Evolutionary conservation across 2,113 vertebrate genomes (phyloP).

Genomic region (Physeter macrocephalus): DNA sequence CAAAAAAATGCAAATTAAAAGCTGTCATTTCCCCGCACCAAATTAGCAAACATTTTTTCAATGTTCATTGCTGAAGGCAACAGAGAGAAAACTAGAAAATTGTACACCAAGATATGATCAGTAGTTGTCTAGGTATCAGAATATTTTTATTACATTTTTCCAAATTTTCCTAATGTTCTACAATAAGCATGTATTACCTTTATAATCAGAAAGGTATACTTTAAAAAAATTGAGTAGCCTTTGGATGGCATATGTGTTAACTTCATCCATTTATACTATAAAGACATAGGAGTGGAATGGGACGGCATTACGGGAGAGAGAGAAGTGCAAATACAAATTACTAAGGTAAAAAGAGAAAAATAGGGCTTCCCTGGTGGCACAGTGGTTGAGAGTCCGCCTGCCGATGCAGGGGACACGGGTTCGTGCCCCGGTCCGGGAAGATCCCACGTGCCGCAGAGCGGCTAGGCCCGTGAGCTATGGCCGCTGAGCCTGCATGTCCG

Average conservation of each 20-base stretch:
- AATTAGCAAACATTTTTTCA: background rate
- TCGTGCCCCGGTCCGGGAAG: too few relatives aligned
- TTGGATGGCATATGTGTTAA: background rate
- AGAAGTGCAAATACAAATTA: background rate
- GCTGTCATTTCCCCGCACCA: background rate
- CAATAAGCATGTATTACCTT: background rate
- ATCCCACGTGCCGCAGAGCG: too few relatives aligned
- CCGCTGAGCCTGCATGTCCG: too few relatives aligned
- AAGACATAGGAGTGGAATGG: background rate
- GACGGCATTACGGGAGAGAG: background rate
- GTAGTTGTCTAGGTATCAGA: background rate
- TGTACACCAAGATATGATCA: background rate
- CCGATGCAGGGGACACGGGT: too few relatives aligned
- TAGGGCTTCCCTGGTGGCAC: too few relatives aligned
- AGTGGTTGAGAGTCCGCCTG: too few relatives aligned
- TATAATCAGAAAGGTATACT: background rate
- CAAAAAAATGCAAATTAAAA: conserved; percentile 5
- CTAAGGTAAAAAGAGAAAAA: background rate
- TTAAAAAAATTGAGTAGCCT: background rate
- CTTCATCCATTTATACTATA: background rate
- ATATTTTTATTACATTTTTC: background rate
- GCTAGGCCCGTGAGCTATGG: too few relatives aligned
- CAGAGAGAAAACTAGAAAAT: background rate
- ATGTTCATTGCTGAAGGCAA: background rate
- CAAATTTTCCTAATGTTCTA: background rate